Percentiles rank a stretch among this genome's conserved stretches.
phyloP scores from a whole-genome alignment of 2,797 vertebrate genomes.

The Erpetoichthys calabaricus region DNA sequence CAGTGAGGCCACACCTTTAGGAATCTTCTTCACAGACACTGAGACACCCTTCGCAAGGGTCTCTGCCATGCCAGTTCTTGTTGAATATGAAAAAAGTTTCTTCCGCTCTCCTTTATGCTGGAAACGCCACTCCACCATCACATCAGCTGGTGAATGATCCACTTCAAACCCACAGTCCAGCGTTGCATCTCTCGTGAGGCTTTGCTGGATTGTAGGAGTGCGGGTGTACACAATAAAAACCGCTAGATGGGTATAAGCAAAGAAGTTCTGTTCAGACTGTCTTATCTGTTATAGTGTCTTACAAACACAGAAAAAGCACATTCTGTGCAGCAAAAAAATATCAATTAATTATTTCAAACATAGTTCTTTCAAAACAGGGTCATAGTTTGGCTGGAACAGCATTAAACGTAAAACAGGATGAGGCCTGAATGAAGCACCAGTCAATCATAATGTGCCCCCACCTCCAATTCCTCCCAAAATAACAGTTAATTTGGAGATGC shows the following conservation, averaged over 20 bases:
- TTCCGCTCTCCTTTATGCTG: constrained; percentile 26
- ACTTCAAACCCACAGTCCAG: constrained; percentile 50
- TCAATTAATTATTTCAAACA: no score
- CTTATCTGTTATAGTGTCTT: background rate
- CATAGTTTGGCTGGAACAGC: no score
- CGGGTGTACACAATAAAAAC: constrained; percentile 39
- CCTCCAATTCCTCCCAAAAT: no score
- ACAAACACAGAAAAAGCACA: background rate
- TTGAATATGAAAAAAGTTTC: constrained; percentile 30
- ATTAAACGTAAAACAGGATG: no score
- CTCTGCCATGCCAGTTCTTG: constrained; percentile 18
- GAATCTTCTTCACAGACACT: constrained; percentile 26
- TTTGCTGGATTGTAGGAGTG: constrained; percentile 30
- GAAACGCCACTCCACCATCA: constrained; percentile 33
- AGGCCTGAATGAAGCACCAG: no score
- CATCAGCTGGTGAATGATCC: constrained; percentile 33
- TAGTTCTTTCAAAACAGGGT: no score
- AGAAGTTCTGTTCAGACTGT: background rate
- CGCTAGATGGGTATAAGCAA: constrained; percentile 23
- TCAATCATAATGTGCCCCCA: no score
- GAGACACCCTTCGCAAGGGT: constrained; percentile 14
- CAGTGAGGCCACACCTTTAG: constrained; percentile 40
- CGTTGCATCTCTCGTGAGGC: constrained; percentile 29
- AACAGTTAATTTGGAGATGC: no score
- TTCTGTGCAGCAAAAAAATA: no score